Base-by-base conservation (phyloP, 2,888 invertebrate genomes). In the Rhimphoctona megacephalus region DNA sequence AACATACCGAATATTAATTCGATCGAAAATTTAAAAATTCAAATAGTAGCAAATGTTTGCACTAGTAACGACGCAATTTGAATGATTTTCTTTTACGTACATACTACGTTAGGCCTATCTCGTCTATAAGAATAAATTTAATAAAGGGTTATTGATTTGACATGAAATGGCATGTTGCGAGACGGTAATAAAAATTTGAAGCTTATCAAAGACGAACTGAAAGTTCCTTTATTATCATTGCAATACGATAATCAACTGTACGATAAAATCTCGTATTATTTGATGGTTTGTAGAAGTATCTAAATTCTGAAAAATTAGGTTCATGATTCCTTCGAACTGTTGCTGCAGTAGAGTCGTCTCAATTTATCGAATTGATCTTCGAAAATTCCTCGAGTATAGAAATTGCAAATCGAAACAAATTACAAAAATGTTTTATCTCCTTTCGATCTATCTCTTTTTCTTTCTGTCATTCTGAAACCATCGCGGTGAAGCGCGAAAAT, bases 401-500 rank as follows among this genome's bases (percentile, higher is more conserved):
- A 49, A 49, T 49, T 49, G 0, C 49, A 19, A n/a, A n/a, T 19
- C 19, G 6, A 19, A 6, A 19, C 6, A 19, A n/a, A 49, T n/a
- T 19, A 49, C 49, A 19, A n/a, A 49, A n/a, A 49, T 7, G 5
- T 49, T 49, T 7, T 49, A 5, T 61, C 1, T 17, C 14, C 0
- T 61, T 17, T 30, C 1, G 17, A 30, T 61, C 30, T 61, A 5
- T 30, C 3, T 66, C 36, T 19, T n/a, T 36, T n/a, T 67, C 36
- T 3, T 67, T 39, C n/a, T 36, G 1, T 39, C 8, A 2, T n/a
- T 39, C 19, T 30, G 30, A 17, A 61, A 39, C n/a, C 11, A n/a
- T 39, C 39, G 22, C 67, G 22, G n/a, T 11, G 39, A 5, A 67
- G 39, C n/a, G 11, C 39, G n/a, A 72, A 72, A 72, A 36, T 72